Evolutionary conservation across 2,888 invertebrate species (phyloP).

Genomic region (Pecten maximus): DNA sequence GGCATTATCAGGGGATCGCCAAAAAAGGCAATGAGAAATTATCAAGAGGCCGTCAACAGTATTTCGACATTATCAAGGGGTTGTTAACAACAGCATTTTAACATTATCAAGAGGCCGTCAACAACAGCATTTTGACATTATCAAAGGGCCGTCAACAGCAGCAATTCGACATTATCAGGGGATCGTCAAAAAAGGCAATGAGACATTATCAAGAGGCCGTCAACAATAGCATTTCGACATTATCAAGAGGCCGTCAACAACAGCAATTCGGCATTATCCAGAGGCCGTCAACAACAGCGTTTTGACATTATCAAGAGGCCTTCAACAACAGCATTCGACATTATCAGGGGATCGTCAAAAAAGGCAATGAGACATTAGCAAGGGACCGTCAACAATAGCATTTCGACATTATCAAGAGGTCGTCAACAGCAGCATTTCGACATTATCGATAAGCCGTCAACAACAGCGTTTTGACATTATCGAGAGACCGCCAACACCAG

Average conservation of each 20-base stretch:
- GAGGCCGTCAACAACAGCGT: background rate
- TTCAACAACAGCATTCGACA: background rate
- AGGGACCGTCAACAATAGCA: too few relatives aligned
- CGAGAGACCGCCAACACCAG: background rate
- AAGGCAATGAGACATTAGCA: background rate
- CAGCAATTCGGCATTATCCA: background rate
- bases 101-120: background rate
- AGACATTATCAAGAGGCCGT: background rate
- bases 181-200: background rate
- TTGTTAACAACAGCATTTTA: background rate
- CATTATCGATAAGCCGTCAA: background rate
- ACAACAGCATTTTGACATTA: background rate
- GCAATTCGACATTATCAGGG: background rate
- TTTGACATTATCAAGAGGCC: background rate
- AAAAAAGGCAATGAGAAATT: background rate
- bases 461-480: background rate
- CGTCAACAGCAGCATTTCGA: background rate
- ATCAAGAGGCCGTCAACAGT: background rate
- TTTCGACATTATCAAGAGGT: background rate
- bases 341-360: background rate
- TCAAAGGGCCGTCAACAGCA: background rate
- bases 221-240: background rate
- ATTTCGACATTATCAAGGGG: background rate
- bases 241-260: background rate
- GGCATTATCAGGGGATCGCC: background rate